Evolutionary conservation across 1,140 invertebrate species (phyloP), one percentile per base, ranked within the genome.

Genomic region (Harlomillsia oculata): DNA sequence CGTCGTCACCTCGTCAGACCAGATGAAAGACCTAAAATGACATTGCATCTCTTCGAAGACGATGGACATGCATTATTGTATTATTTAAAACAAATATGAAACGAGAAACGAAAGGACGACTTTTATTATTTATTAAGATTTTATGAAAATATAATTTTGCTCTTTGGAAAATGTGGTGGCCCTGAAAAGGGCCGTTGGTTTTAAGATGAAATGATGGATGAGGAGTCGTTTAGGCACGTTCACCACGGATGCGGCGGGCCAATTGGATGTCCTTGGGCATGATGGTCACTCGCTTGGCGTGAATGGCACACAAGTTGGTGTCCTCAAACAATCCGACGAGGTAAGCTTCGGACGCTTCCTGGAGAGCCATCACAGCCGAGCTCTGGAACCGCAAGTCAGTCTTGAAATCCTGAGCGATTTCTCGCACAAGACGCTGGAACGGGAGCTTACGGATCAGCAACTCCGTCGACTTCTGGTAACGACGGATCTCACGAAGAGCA

Each of bases 251-350:
- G 76, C 87, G 81, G 70, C 87, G 77, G 43, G 87, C 87, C 59
- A 90, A 73, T 70, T 94, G 90, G 67, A 95, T 94, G 70, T 94
- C 90, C 75, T 93, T 94, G 50, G 90, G 89, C 89, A 94, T 94
- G 69, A 95, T 94, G 62, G 90, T 94, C 30, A 95, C 89, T 68
- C 89, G 82, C 73, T 93, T 93, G 60, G 89, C 89, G 69, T 94
- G 89, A 71, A 93, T 93, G 59, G 89, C 89, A 75, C 89, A 92
- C 78, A 92, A 78, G 78, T 82, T 76, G 37, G 82, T 77, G 69
- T 89, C 85, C 68, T 85, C 78, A 65, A 89, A 85, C 11, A 85
- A 75, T 65, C 84, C 80, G 13, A 83, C 80, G 4, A 88, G 51
- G 67, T 89, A 91, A 20, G 88, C 85, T 70, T 93, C 89, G 64